Percentiles rank a stretch among this genome's conserved stretches.
These are phyloP conservation scores for Lasioglossum calceatum DNA, from an alignment of 2,888 invertebrate species.

Conservation along the genomic window DNA sequence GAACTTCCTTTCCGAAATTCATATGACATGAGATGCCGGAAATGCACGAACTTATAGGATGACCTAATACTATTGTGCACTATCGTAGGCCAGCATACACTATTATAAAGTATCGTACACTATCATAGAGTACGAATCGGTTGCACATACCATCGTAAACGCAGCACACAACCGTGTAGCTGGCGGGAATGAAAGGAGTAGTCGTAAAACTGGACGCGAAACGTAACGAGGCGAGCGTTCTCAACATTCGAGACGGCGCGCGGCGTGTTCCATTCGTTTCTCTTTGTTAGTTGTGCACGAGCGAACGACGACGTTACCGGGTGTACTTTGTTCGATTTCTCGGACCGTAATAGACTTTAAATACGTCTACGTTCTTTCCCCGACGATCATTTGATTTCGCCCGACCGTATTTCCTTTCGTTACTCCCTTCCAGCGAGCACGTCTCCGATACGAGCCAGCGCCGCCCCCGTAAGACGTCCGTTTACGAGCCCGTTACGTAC, in stretches of 20 bases:
- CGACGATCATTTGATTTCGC: slow-evolving; percentile 60
- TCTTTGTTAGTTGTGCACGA: not conserved
- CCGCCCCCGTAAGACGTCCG: slow-evolving; percentile 61
- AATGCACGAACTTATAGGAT: too few species aligned
- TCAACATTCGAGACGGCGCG: not conserved
- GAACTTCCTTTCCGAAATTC: too few species aligned
- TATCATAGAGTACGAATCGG: not conserved
- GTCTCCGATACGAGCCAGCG: slow-evolving; percentile 21
- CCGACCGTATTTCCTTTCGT: slow-evolving; percentile 22
- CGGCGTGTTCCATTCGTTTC: not conserved
- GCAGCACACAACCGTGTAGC: not conserved
- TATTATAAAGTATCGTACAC: not conserved
- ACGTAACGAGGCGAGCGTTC: not conserved
- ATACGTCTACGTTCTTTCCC: slow-evolving; percentile 20
- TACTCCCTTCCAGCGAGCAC: slow-evolving; percentile 23
- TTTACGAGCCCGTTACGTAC: slow-evolving; percentile 76
- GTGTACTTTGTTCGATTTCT: not conserved
- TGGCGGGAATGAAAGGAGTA: not conserved
- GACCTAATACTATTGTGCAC: too few species aligned
- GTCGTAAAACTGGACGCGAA: not conserved
- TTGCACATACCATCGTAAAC: not conserved
- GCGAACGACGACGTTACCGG: not conserved
- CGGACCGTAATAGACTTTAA: slow-evolving; percentile 41
- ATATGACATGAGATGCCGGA: too few species aligned
- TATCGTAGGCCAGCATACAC: too few species aligned